Percentiles rank a stretch among this genome's conserved stretches.
These are phyloP conservation scores for Oppia nitens DNA, from an alignment of 1,140 invertebrate species.

Conservation along the genomic window DNA sequence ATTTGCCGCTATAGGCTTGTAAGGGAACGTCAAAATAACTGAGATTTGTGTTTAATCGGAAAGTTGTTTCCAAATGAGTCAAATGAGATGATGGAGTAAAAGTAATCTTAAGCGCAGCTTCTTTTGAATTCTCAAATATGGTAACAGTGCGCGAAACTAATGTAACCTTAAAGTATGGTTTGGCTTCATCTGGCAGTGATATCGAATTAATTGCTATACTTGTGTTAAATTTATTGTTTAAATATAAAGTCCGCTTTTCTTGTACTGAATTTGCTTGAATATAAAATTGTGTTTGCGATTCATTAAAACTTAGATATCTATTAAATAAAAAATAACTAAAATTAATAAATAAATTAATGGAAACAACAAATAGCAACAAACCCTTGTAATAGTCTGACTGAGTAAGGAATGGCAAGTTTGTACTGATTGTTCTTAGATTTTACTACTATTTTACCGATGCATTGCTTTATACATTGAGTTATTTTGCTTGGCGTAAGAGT, in stretches of 20 bases:
- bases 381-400: slow-evolving; percentile 24
- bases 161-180: slow-evolving; percentile 34
- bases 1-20: slow-evolving; percentile 52
- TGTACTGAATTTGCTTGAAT: slow-evolving; percentile 16
- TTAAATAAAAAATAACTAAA: slow-evolving; percentile 17
- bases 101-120: not conserved
- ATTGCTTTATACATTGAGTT: slow-evolving; percentile 23
- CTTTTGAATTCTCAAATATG: not conserved
- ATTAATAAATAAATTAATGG: slow-evolving; percentile 13
- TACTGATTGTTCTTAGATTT: slow-evolving; percentile 43
- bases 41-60: slow-evolving; percentile 52
- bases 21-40: slow-evolving; percentile 49
- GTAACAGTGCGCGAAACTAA: not conserved
- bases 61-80: slow-evolving; percentile 29
- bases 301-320: slow-evolving; percentile 32
- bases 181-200: slow-evolving; percentile 41
- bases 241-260: slow-evolving; percentile 35
- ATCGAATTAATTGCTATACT: slow-evolving; percentile 50
- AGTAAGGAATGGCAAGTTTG: slow-evolving; percentile 36
- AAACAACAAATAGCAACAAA: slow-evolving; percentile 14
- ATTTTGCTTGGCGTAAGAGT: slow-evolving; percentile 38
- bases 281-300: slow-evolving; percentile 31
- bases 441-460: slow-evolving; percentile 45
- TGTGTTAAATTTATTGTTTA: slow-evolving; percentile 50
- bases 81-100: slow-evolving; percentile 12